Base-by-base conservation (phyloP, 2,113 vertebrate genomes). In the Haemorhous mexicanus region DNA sequence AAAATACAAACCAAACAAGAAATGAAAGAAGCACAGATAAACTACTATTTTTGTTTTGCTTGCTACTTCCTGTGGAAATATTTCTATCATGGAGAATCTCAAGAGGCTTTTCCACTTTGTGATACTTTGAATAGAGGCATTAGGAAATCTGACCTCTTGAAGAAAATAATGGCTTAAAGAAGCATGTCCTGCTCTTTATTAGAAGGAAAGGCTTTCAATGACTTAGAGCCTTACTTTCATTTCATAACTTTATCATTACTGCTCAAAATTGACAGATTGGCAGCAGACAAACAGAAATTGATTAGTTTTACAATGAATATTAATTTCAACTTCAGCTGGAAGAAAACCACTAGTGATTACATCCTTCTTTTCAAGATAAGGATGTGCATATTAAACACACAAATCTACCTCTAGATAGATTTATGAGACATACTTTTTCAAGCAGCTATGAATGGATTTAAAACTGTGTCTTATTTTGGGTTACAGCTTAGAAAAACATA, bases 321-420 rank as follows among this genome's bases (percentile, higher is more conserved):
- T 79, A 88, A 63, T 69, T 95, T 92, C 82, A 73, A 8, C 33
- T 76, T 73, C 8, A 55, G 9, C 30, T 90, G 43, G 26, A 41
- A 93, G 23, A 69, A 92, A 83, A 64, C 10, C 0, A 0, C 18
- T 62, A 35, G 30, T 63, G 33, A 70, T 30, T 59, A 44, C 15
- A 72, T 55, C n/a, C 19, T 66, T 74, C 21, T 16, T 90, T 90
- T 69, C 21, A 74, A 72, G 24, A 74, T 78, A 77, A 22, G 8
- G 8, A 35, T 55, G 55, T 0, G 0, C 23, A 13, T 80, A 39
- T 39, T 30, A 73, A 93, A 70, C 13, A 26, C 2, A 22, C 2
- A 32, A 9, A 18, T 10, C 9, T 56, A 35, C 20, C 15, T 47
- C 2, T 16, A 35, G 24, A 8, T 28, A 24, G 30, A 19, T 86